A percentile compares a stretch with the other conserved stretches of the same genome.
Evolutionary conservation across 2,888 invertebrate species (phyloP).

Genomic region (Yponomeuta plumbellus): DNA sequence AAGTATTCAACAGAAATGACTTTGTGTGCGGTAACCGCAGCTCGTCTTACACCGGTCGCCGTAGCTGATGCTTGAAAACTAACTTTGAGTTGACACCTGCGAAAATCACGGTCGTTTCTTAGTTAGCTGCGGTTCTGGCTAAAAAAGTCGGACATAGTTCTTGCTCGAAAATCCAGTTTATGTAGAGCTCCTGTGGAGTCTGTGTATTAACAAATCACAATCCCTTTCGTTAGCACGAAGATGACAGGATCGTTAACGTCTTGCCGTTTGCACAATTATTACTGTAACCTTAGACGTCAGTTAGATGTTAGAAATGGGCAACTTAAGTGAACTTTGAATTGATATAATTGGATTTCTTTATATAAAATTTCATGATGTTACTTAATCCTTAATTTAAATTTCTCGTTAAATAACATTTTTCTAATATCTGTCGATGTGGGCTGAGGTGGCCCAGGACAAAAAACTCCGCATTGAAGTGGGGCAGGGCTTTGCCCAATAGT

Average conservation of each 20-base stretch:
- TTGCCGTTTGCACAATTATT: not conserved
- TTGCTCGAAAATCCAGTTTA: not conserved
- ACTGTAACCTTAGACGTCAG: not conserved
- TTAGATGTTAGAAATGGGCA: not conserved
- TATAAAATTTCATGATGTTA: not conserved
- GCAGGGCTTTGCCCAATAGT: too few species aligned
- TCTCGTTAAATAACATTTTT: too few species aligned
- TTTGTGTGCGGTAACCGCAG: not conserved
- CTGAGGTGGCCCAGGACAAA: too few species aligned
- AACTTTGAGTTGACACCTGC: too few species aligned
- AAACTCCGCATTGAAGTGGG: too few species aligned
- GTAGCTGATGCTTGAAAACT: not conserved
- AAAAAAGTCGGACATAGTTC: not conserved
- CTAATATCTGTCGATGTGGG: too few species aligned
- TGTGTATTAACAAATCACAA: not conserved
- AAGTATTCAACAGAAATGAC: conserved; percentile 19
- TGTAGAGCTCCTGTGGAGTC: not conserved
- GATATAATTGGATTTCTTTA: not conserved
- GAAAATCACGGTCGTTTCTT: too few species aligned
- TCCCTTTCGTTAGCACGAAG: not conserved
- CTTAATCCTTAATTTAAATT: too few species aligned
- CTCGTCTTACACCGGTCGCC: not conserved
- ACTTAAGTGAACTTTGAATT: not conserved
- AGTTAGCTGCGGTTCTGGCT: not conserved
- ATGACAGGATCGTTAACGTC: not conserved